A percentile compares a stretch with the other conserved stretches of the same genome.
Conservation (phyloP, 1,140 invertebrate species). For the Hermatobates lingyangjiaoensis region DNA sequence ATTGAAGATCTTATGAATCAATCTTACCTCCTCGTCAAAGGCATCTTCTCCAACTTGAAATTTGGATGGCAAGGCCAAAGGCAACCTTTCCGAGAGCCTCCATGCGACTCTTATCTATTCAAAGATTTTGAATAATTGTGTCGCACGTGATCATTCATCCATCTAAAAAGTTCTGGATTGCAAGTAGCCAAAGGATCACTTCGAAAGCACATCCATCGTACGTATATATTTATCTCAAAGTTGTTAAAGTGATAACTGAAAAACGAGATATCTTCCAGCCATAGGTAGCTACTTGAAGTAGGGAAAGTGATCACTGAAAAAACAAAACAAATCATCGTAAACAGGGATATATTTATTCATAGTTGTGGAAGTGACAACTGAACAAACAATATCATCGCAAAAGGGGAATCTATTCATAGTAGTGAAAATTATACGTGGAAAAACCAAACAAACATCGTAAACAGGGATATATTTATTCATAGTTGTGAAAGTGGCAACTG, state of each 20-base stretch:
- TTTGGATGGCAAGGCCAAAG: slow-evolving; percentile 91
- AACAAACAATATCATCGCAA: too few species aligned
- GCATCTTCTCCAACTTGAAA: slow-evolving; percentile 80
- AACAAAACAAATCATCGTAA: slow-evolving; percentile 1
- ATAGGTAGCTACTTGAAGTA: slow-evolving; percentile 90
- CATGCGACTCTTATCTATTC: slow-evolving; percentile 70
- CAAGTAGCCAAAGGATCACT: slow-evolving; percentile 42
- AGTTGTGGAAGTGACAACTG: too few species aligned
- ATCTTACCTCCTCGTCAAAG: slow-evolving; percentile 60
- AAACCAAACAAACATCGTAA: background rate
- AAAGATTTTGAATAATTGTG: slow-evolving; percentile 97
- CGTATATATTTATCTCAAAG: too few species aligned
- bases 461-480: background rate
- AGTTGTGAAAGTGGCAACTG: background rate
- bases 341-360: background rate
- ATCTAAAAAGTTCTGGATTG: too few species aligned
- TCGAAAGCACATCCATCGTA: too few species aligned
- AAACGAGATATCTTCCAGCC: slow-evolving; percentile 98
- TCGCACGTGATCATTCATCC: too few species aligned
- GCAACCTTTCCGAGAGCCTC: slow-evolving; percentile 69
- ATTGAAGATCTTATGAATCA: too few species aligned
- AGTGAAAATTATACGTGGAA: too few species aligned
- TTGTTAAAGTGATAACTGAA: too few species aligned
- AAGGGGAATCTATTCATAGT: too few species aligned
- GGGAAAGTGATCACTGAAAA: slow-evolving; percentile 83